Evolutionary conservation across 2,888 invertebrate species (phyloP).

Genomic region (Amorpha juglandis): DNA sequence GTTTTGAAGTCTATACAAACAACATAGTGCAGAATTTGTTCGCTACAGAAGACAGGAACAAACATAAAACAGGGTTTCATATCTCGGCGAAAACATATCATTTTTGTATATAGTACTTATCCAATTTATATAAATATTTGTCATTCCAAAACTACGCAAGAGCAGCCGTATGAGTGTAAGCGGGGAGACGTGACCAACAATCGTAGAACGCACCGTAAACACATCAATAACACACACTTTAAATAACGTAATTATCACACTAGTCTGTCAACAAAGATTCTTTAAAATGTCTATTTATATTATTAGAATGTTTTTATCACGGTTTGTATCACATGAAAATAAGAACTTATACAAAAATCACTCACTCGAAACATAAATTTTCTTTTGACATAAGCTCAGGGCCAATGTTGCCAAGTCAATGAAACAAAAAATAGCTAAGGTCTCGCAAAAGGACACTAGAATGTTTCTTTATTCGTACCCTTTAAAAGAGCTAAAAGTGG

Average conservation of each 20-base stretch:
- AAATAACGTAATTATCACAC: constrained; percentile 9
- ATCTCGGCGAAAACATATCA: not conserved
- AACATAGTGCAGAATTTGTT: not conserved
- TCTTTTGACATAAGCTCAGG: constrained; percentile 3
- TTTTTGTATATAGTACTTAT: not conserved
- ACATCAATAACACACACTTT: constrained; percentile 62
- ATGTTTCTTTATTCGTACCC: too few species aligned
- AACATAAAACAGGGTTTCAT: not conserved
- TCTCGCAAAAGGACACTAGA: too few species aligned
- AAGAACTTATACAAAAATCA: constrained; percentile 18
- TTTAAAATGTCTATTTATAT: not conserved
- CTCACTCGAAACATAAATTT: constrained; percentile 25
- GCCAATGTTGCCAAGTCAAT: too few species aligned
- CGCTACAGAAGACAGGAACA: not conserved
- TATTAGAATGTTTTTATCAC: not conserved
- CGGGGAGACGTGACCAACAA: constrained; percentile 63
- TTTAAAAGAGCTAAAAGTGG: too few species aligned
- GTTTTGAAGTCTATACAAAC: too few species aligned
- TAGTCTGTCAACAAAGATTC: constrained; percentile 10
- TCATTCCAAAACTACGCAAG: constrained; percentile 43
- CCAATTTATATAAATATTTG: constrained; percentile 6
- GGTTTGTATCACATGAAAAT: constrained; percentile 11
- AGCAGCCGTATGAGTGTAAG: constrained; percentile 36
- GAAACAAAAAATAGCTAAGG: too few species aligned
- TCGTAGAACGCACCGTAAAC: constrained; percentile 70